A percentile compares a stretch with the other conserved stretches of the same genome.
These are phyloP conservation scores for Trochalopteron elliotii DNA, from an alignment of 2,113 vertebrate genomes.

Conservation along the genomic window DNA sequence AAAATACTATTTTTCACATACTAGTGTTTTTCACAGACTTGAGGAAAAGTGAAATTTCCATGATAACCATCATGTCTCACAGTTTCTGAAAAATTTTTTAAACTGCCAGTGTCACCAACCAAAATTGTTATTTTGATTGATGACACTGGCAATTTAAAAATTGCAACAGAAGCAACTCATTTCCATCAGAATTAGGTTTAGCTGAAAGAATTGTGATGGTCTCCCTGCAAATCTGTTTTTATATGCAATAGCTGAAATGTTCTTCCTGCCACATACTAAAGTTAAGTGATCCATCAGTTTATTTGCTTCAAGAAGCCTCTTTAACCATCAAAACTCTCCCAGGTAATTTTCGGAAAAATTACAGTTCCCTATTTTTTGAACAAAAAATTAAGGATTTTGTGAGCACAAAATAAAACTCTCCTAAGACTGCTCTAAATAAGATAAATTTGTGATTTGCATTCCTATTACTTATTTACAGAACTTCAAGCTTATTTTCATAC, in stretches of 20 bases:
- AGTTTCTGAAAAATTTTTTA: not conserved
- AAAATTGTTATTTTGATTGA: not conserved
- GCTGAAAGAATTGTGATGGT: not conserved
- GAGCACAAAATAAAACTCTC: not conserved
- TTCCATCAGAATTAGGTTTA: not conserved
- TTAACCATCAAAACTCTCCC: not conserved
- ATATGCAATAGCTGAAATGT: not conserved
- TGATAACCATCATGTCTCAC: not conserved
- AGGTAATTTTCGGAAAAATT: not conserved
- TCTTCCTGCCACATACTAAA: not conserved
- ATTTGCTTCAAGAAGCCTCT: not conserved
- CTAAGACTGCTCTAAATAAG: not conserved
- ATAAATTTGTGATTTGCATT: not conserved
- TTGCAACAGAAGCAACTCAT: not conserved
- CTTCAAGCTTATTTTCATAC: not conserved
- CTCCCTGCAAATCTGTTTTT: not conserved
- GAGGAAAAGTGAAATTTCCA: not conserved
- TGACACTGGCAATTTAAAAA: not conserved
- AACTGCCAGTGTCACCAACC: not conserved
- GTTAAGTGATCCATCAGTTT: not conserved
- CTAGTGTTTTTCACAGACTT: not conserved
- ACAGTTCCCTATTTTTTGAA: not conserved
- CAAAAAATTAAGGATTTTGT: not conserved
- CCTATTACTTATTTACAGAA: not conserved
- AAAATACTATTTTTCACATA: not conserved